Percentiles rank a stretch among this genome's conserved stretches.
phyloP scores from a whole-genome alignment of 2,797 vertebrate species.

The Sebastes cheni region DNA sequence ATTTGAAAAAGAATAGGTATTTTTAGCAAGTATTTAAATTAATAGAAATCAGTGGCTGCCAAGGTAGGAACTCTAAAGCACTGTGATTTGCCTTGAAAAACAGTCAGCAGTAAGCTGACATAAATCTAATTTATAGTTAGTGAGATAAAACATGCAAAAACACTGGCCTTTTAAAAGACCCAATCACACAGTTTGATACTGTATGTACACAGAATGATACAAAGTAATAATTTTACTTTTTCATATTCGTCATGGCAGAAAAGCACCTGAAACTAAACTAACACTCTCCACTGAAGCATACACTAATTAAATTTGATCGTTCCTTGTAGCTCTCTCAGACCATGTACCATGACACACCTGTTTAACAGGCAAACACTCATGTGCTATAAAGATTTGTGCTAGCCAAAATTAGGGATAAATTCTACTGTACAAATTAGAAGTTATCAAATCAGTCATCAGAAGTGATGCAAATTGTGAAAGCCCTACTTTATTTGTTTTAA shows the following conservation, averaged over 20 bases:
- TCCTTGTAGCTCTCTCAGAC: neutral
- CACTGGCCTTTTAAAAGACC: neutral
- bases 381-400: neutral
- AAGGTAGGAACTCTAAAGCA: no score
- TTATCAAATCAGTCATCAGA: no score
- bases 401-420: neutral
- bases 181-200: neutral
- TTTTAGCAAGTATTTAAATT: neutral
- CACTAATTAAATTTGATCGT: neutral
- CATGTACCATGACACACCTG: neutral
- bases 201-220: neutral
- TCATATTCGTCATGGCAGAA: neutral
- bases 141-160: neutral
- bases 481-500: neutral
- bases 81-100: no score
- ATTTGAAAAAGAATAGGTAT: neutral
- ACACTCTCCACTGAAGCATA: neutral
- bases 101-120: no score
- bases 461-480: neutral
- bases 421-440: neutral
- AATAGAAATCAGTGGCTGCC: no score
- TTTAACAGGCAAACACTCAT: neutral
- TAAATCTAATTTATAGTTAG: neutral
- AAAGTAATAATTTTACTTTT: neutral
- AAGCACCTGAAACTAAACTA: neutral